Evolutionary conservation across 2,113 vertebrate species (phyloP), one percentile per base, ranked within the genome.

Genomic region (Xiphophorus hellerii): DNA sequence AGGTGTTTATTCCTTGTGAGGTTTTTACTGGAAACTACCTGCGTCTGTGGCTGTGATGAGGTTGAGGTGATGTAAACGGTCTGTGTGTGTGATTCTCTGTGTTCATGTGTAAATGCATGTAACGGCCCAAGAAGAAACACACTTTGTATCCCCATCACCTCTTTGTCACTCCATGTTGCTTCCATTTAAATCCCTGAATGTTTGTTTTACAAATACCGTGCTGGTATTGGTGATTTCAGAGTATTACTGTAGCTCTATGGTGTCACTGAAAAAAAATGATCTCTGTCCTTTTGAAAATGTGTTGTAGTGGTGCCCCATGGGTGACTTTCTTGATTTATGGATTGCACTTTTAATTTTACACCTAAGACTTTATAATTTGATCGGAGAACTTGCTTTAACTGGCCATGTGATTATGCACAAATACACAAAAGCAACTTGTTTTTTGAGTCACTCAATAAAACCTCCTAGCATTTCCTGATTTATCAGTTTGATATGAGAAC

Each of bases 11-110:
- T 77, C 60, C 27, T 31, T 79, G 75, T 80, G 54, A 66, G 61
- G 77, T 58, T 27, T 67, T 84, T 76, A 76, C 74, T 84, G 66
- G 72, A 69, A 77, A 71, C 51, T 65, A 31, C 31, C 66, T 48
- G 65, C 69, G 74, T 85, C 48, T 84, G 78, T 81, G 76, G 28
- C 71, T 74, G 1, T 44, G 48, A 68, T 75, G 44, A 76, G 67
- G 65, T 72, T 76, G 44, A 66, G 25, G 25, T 54, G 71, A 42
- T 88, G 33, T 79, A 76, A 87, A 33, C 71, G 33, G 69, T 82
- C 82, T 72, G 85, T 83, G 81, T 85, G 76, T 62, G 82, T 91
- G 62, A n/a, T n/a, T n/a, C n/a, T 84, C 74, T 62, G 82, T 92
- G 65, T 73, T 69, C 73, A 70, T 72, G 25, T 76, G 65, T 76